Conservation (phyloP, 2,888 invertebrate species). For the Yponomeuta sedellus region DNA sequence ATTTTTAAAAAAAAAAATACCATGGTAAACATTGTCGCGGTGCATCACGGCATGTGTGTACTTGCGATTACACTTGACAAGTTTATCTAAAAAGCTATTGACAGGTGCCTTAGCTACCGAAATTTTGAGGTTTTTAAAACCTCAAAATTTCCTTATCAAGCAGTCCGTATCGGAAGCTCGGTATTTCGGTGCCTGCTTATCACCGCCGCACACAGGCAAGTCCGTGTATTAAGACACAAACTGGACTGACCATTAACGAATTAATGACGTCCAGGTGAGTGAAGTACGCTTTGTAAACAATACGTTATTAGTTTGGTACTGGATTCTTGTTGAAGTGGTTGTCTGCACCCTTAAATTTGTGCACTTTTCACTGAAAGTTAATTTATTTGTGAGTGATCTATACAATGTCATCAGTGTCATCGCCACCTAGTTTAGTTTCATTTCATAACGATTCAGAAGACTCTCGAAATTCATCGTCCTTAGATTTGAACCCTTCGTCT, state of each 20-base stretch:
- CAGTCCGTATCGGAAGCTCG: constrained; percentile 60
- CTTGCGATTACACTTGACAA: not conserved
- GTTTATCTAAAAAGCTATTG: constrained; percentile 24
- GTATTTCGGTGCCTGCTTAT: constrained; percentile 42
- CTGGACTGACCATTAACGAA: constrained; percentile 68
- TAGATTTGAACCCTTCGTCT: constrained; percentile 39
- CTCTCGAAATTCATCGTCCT: constrained; percentile 47
- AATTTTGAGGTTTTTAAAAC: constrained; percentile 47
- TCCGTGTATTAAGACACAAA: constrained; percentile 51
- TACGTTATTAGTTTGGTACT: constrained; percentile 27
- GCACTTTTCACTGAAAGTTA: not conserved
- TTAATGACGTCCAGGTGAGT: constrained; percentile 69
- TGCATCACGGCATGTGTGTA: not conserved
- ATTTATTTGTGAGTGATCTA: not conserved
- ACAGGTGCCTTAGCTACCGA: constrained; percentile 66
- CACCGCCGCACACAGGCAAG: constrained; percentile 24
- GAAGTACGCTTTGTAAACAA: constrained; percentile 73
- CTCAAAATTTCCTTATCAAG: constrained; percentile 61
- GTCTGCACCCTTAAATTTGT: constrained; percentile 1
- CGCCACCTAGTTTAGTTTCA: constrained; percentile 47
- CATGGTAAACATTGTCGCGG: not conserved
- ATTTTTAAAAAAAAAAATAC: not conserved
- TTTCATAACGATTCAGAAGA: constrained; percentile 42
- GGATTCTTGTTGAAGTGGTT: constrained; percentile 6
- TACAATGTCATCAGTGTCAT: constrained; percentile 50